phyloP scores from a whole-genome alignment of 2,888 invertebrate species.

The Melipona beecheii region DNA sequence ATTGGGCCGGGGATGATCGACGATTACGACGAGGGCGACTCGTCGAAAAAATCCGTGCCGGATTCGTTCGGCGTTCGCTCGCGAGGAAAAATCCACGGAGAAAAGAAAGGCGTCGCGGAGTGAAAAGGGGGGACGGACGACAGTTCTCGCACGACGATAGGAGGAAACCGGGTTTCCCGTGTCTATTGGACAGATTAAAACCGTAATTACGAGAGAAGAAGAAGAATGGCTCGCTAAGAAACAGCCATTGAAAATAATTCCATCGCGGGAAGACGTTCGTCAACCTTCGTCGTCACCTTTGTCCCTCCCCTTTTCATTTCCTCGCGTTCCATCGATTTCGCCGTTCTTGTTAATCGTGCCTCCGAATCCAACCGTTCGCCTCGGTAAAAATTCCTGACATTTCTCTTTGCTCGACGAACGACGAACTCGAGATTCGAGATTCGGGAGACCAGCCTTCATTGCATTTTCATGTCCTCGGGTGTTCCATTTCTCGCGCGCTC shows the following conservation, averaged over 20 bases:
- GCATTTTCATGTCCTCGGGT: constrained; percentile 58
- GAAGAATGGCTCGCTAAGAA: constrained; percentile 76
- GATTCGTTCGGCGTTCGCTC: constrained; percentile 15
- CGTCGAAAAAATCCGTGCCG: constrained; percentile 36
- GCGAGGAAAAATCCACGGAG: constrained; percentile 23
- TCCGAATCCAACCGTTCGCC: background rate
- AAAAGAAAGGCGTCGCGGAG: constrained; percentile 53
- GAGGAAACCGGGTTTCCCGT: constrained; percentile 68
- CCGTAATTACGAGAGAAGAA: constrained; percentile 78
- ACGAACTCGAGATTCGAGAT: constrained; percentile 58
- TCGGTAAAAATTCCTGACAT: constrained; percentile 38
- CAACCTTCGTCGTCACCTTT: constrained; percentile 39
- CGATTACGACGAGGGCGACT: constrained; percentile 37
- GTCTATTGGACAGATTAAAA: constrained; percentile 77
- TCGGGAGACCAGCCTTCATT: constrained; percentile 53
- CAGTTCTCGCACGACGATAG: background rate
- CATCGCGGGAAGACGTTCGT: constrained; percentile 55
- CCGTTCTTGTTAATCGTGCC: constrained; percentile 9
- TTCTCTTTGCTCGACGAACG: constrained; percentile 24
- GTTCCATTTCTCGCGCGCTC: constrained; percentile 29
- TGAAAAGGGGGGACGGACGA: constrained; percentile 6
- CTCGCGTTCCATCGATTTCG: background rate
- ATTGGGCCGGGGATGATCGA: constrained; percentile 46
- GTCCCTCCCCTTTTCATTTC: constrained; percentile 22
- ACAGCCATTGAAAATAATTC: constrained; percentile 76